A percentile compares a stretch with the other conserved stretches of the same genome.
Conservation (phyloP, 2,113 vertebrate species). For the Megaceryle maxima region DNA sequence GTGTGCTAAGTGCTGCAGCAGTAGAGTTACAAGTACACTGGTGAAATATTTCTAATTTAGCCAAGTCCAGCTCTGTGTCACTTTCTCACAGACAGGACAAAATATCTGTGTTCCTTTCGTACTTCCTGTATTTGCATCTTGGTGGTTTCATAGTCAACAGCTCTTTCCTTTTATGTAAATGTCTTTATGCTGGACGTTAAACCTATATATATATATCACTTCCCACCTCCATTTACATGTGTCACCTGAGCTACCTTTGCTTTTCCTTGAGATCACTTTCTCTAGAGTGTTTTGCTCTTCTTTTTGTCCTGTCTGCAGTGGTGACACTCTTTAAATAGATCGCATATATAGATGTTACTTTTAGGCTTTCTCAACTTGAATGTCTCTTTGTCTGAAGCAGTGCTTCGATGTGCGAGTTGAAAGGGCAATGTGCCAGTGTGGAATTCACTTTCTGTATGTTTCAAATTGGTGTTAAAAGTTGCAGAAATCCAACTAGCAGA, state of each 20-base stretch:
- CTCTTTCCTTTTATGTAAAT: not conserved
- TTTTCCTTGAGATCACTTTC: not conserved
- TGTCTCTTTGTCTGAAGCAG: not conserved
- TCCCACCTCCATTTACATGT: not conserved
- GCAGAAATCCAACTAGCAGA: not conserved
- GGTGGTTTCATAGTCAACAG: not conserved
- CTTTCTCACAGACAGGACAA: not conserved
- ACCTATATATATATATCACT: not conserved
- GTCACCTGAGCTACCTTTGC: not conserved
- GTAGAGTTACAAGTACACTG: slow-evolving; percentile 5
- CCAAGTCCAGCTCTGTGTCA: not conserved
- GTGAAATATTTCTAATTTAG: slow-evolving; percentile 3
- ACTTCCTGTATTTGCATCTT: not conserved
- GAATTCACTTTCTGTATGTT: not conserved
- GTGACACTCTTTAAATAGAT: not conserved
- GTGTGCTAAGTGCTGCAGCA: slow-evolving; percentile 2
- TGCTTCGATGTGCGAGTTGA: not conserved
- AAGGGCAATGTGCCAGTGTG: not conserved
- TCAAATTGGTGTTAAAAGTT: not conserved
- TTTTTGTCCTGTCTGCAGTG: not conserved
- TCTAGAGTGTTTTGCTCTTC: not conserved
- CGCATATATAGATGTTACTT: not conserved
- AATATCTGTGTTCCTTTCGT: not conserved
- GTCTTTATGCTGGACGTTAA: not conserved
- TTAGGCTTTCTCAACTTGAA: not conserved